Evolutionary conservation across 2,797 vertebrate genomes (phyloP).

Genomic region (Pempheris klunzingeri): DNA sequence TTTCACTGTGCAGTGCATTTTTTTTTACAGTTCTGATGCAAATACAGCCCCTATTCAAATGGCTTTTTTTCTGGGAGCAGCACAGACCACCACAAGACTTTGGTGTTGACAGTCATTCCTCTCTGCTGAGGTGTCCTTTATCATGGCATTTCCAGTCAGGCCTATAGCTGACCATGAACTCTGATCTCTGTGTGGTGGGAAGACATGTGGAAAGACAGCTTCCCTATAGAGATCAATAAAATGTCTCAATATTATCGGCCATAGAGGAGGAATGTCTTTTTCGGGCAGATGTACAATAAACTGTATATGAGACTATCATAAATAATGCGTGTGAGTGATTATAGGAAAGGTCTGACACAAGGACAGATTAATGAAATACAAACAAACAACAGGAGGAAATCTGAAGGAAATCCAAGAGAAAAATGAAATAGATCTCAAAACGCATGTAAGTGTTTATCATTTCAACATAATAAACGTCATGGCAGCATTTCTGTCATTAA

Average conservation of each 20-base stretch:
- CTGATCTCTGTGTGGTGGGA: slow-evolving; percentile 28
- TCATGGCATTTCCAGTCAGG: slow-evolving; percentile 1
- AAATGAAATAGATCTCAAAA: not conserved
- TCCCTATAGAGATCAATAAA: slow-evolving; percentile 36
- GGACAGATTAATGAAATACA: not conserved
- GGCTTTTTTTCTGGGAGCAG: not conserved
- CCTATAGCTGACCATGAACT: slow-evolving; percentile 34
- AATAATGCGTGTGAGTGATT: not conserved
- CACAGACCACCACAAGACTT: not conserved
- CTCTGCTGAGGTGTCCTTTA: slow-evolving; percentile 7
- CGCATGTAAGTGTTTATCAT: no score
- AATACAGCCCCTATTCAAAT: not conserved
- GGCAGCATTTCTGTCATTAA: not conserved
- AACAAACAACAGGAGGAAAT: not conserved
- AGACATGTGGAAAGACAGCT: slow-evolving; percentile 32
- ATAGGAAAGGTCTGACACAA: not conserved
- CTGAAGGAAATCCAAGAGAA: not conserved
- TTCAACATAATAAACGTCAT: no score
- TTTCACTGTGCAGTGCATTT: not conserved
- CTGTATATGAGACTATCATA: not conserved
- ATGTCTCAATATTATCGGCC: slow-evolving; percentile 7
- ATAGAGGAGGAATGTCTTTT: not conserved
- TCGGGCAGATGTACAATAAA: not conserved
- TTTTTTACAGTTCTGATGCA: not conserved
- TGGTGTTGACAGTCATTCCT: slow-evolving; percentile 8